Conservation (phyloP, 1,140 invertebrate genomes). For the Adoxophyes honmai region DNA sequence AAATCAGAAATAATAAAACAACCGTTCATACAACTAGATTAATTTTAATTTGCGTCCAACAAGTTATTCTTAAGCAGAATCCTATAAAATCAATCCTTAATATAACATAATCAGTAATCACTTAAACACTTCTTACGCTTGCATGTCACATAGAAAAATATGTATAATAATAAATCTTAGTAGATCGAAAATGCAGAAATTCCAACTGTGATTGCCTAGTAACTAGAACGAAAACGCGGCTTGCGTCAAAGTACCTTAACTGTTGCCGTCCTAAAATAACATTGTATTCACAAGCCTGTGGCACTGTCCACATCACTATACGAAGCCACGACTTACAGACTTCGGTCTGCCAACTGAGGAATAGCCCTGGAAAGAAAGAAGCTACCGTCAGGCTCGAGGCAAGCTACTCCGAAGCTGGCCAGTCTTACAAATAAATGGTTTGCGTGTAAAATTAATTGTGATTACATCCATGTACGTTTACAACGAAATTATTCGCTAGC, state of each 20-base stretch:
- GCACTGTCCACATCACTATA: conserved; percentile 43
- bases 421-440: too few relatives aligned
- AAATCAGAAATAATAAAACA: conserved; percentile 29
- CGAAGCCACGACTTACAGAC: conserved; percentile 55
- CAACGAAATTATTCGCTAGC: too few relatives aligned
- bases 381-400: too few relatives aligned
- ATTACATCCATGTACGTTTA: too few relatives aligned
- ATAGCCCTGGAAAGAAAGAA: conserved; percentile 47
- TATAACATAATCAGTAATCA: conserved; percentile 67
- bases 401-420: too few relatives aligned
- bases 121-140: conserved; percentile 57
- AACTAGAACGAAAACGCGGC: conserved; percentile 28
- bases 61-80: conserved; percentile 68
- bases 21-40: conserved; percentile 52
- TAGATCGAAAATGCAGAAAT: conserved; percentile 67
- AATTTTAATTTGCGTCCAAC: conserved; percentile 72
- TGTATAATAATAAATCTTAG: conserved; percentile 48
- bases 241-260: conserved; percentile 50
- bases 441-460: too few relatives aligned
- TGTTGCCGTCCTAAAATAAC: conserved; percentile 47
- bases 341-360: conserved; percentile 41
- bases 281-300: conserved; percentile 64
- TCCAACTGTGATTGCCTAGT: conserved; percentile 52
- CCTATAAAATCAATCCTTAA: conserved; percentile 65
- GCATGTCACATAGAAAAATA: conserved; percentile 71